Evolutionary conservation across 2,113 vertebrate species (phyloP), one percentile per base, ranked within the genome.

Genomic region (Peromyscus polionotus): DNA sequence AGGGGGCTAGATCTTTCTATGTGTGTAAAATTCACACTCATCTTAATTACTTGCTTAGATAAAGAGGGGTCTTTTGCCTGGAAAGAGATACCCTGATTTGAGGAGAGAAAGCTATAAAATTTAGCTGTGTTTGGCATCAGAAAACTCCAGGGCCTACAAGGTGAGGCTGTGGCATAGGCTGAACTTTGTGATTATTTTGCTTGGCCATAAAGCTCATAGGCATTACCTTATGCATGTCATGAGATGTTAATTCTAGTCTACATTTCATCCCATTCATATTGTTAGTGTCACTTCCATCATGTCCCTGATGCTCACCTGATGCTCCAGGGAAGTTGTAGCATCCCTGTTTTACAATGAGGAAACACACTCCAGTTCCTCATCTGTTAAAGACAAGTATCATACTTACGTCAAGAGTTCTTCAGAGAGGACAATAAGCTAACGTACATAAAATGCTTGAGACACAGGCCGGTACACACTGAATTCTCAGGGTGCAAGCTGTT

Each of bases 121-220:
- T 5, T 1, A 3, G 22, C 7, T 20, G 6, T 51, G 9, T 45
- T 45, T 45, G 81, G 5, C 76, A 31, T 75, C 12, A 86, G 22
- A 87, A 79, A 33, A 79, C 28, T 39, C 48, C 31, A 3, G 42
- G 19, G 31, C 26, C 51, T 36, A 4, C 68, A 48, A 61, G 2
- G 70, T 1, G 12, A 85, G 70, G 54, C 75, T 61, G 10, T 24
- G 54, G 57, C 22, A 10, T 19, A 73, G 87, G 45, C 75, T 11
- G 2, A 36, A 4, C 4, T 63, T 63, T 45, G n/a, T 67, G 5
- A 0, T 20, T 57, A 31, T 5, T 3, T 0, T 36, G 65, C 1
- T 19, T 36, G 31, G 1, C 28, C 79, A 8, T 12, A 3, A 65
- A 68, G 19, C 5, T 59, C 3, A 0, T 26, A 59, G 77, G 59